A percentile compares a stretch with the other conserved stretches of the same genome.
These are phyloP conservation scores for Eupeodes luniger DNA, from an alignment of 2,888 invertebrate genomes.

Conservation along the genomic window DNA sequence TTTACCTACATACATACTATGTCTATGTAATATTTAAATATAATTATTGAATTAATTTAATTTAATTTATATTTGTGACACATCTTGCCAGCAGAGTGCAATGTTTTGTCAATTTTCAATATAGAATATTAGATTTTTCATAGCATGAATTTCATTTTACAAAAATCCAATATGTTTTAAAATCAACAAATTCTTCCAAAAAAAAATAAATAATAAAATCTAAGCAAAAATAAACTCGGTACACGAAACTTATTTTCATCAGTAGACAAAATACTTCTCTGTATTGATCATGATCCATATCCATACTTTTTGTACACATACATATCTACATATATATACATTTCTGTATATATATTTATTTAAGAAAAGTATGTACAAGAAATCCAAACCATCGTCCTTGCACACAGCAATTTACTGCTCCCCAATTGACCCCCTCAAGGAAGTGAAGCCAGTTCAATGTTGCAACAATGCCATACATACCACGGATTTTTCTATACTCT, in stretches of 20 bases:
- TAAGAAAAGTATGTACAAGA: neutral
- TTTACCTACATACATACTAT: no score
- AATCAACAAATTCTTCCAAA: constrained; percentile 21
- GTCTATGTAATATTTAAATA: no score
- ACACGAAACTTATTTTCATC: neutral
- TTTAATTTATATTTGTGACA: neutral
- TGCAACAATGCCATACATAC: constrained; percentile 67
- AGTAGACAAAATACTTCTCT: constrained; percentile 22
- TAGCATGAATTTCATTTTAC: neutral
- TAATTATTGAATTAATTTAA: neutral
- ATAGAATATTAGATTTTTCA: neutral
- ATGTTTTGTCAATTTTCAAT: neutral
- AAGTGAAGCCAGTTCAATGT: constrained; percentile 42
- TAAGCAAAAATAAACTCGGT: neutral
- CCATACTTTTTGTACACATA: neutral
- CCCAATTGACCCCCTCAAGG: constrained; percentile 33
- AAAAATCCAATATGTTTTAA: constrained; percentile 19
- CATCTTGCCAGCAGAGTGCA: neutral
- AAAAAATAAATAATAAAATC: constrained; percentile 6
- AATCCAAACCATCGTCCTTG: constrained; percentile 44
- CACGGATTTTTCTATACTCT: constrained; percentile 15
- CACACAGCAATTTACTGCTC: constrained; percentile 54
- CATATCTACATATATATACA: neutral
- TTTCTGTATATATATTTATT: no score
- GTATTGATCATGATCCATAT: neutral